Base-by-base conservation (phyloP, 2,797 vertebrate species). In the Coendou prehensilis region DNA sequence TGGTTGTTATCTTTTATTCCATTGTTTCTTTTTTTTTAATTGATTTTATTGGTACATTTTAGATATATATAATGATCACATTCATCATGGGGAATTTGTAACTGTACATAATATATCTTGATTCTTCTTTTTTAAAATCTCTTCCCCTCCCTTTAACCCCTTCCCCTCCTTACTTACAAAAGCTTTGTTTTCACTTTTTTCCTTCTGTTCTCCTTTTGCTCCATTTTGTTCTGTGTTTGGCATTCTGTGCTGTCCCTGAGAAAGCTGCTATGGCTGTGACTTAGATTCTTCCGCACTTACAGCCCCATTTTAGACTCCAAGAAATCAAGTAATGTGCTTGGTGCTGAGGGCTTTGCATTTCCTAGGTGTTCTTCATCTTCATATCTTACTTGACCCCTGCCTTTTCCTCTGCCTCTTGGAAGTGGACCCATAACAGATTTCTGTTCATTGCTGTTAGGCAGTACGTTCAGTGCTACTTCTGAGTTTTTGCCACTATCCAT, bases 261-360 rank as follows among this genome's bases (percentile, higher is more conserved):
- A 98, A 87, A 98, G 98, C 87, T 98, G 98, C 50, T 98, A 97
- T 63, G 97, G 98, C 37, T 99, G 99, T 94, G 97, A 98, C 98
- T 99, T 99, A 98, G 99, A 97, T 97, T 99, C 99, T 98, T 99
- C 99, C 98, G 99, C 98, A 95, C 99, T 99, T 96, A 99, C 99
- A 96, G 99, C 91, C 99, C 99, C 99, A 99, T 99, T 98, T 99
- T 99, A 79, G 99, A 99, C 98, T 99, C 99, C 95, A 99, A 98
- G 98, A 99, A 99, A 98, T 99, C 99, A 98, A 99, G 99, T 30
- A 99, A 98, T 4, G 99, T 99, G 98, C 99, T 99, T 47, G 99
- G 99, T 95, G 99, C 99, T 89, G 99, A 99, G 0, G 99, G 99
- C 94, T 99, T 99, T 97, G 99, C 98, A 37, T 99, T 99, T 93